Evolutionary conservation across 2,797 vertebrate genomes (phyloP), one percentile per base, ranked within the genome.

Genomic region (Morelia viridis): DNA sequence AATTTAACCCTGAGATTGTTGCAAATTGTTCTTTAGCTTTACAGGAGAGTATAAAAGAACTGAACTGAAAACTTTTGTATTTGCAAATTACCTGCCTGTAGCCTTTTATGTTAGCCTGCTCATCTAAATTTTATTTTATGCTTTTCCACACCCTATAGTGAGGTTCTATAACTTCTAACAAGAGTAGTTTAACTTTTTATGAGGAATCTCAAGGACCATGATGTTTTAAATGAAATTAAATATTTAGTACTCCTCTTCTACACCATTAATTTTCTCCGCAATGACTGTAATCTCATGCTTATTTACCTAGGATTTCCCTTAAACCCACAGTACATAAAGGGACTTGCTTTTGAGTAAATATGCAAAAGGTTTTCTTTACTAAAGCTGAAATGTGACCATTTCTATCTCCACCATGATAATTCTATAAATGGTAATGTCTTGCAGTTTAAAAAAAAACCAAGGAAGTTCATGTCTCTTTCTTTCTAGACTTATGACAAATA

Each of bases 401-500:
- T 86, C 22, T 9, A 22, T 90, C 31, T 53, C 46, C 28, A 61
- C 6, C 11, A 22, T 57, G 26, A 53, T 71, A n/a, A 71, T 0
- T 92, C 1, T 7, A 57, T 64, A 10, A 50, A 5, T 2, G 35
- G 41, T 12, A 85, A 11, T 60, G 35, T 11, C 22, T 41, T 3
- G 50, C 12, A 13, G 5, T 89, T 84, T 57, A 46, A 56, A 17
- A 46, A 57, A 56, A 50, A 65, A 0, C 2, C 53, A 83, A 88
- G 22, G 53, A 65, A 28, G 17, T 6, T 53, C 6, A 62, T 90
- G 46, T 56, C 84, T 87, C 56, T 84, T 94, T 95, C 26, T 91
- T 93, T 96, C 17, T 87, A 99, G 99, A 96, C 60, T 99, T 91
- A 95, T 98, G 97, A 99, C 99, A 0, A 99, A 99, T 96, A 99